These are phyloP conservation scores for Glossosoma conforme DNA, from an alignment of 1,140 invertebrate species.

Conservation along the genomic window DNA sequence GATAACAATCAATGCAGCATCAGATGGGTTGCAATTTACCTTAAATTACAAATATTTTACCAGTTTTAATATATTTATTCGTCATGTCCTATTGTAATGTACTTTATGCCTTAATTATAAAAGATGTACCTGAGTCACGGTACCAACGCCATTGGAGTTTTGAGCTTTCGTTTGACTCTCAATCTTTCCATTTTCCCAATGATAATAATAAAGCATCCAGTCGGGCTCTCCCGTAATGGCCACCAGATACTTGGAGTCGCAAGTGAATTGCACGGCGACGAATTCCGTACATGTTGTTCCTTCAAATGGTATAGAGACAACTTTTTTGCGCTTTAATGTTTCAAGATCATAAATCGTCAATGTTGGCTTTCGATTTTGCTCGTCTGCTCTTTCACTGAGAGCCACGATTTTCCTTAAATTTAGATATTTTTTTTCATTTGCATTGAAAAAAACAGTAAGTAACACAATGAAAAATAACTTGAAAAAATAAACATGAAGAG, in stretches of 20 bases:
- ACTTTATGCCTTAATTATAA: no score
- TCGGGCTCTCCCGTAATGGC: slow-evolving; percentile 75
- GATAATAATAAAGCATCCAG: slow-evolving; percentile 74
- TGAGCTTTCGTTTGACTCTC: slow-evolving; percentile 68
- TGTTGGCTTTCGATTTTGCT: slow-evolving; percentile 45
- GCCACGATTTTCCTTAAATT: no score
- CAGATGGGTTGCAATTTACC: slow-evolving; percentile 64
- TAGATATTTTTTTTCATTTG: no score
- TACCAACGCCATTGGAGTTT: slow-evolving; percentile 55
- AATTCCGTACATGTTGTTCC: slow-evolving; percentile 55
- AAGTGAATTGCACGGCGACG: slow-evolving; percentile 69
- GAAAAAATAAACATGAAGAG: no score
- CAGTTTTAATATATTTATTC: no score
- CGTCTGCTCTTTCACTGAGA: slow-evolving; percentile 45
- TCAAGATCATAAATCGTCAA: slow-evolving; percentile 63
- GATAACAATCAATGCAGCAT: slow-evolving; percentile 68
- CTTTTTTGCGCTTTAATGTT: slow-evolving; percentile 57
- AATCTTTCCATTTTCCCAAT: slow-evolving; percentile 79
- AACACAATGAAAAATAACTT: no score
- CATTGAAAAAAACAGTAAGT: no score
- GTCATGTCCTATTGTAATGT: no score
- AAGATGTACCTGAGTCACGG: slow-evolving; percentile 33
- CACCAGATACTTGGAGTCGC: slow-evolving; percentile 71
- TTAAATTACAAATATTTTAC: no score
- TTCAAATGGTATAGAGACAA: slow-evolving; percentile 55